Percentiles rank a stretch among this genome's conserved stretches.
These are phyloP conservation scores for Colius striatus DNA, from an alignment of 2,113 vertebrate genomes.

Conservation along the genomic window DNA sequence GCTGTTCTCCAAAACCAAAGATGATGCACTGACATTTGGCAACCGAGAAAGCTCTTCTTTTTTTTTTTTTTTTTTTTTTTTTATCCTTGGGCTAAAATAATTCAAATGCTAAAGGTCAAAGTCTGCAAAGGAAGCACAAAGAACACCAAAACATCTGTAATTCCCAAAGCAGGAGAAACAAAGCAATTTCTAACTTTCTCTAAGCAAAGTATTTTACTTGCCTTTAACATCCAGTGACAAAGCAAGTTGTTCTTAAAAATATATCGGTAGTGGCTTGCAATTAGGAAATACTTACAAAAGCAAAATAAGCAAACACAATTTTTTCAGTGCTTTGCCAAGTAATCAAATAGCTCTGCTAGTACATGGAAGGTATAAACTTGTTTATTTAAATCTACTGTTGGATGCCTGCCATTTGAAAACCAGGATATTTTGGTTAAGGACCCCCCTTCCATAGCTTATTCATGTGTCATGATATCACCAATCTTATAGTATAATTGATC, in stretches of 20 bases:
- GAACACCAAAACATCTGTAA: neutral
- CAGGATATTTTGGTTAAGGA: neutral
- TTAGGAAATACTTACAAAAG: constrained; percentile 8
- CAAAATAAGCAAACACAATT: constrained; percentile 4
- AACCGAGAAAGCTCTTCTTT: neutral
- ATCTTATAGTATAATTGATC: neutral
- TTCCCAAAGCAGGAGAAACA: neutral
- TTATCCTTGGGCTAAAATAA: constrained; percentile 28
- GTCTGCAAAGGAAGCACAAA: neutral
- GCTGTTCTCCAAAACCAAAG: constrained; percentile 48
- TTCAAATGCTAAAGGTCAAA: neutral
- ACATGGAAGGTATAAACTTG: neutral
- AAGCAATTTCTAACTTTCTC: constrained; percentile 1
- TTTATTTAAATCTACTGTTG: neutral
- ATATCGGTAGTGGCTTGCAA: neutral
- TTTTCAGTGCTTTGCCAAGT: neutral
- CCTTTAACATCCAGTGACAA: neutral
- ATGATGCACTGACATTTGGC: constrained; percentile 53
- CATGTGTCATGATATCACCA: neutral
- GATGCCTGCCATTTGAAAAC: neutral
- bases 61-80: neutral
- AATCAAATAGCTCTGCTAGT: neutral
- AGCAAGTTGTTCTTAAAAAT: constrained; percentile 42
- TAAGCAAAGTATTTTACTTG: neutral
- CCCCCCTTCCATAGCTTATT: neutral